phyloP scores from a whole-genome alignment of 2,888 invertebrate genomes.

The Amphiduros pacificus region DNA sequence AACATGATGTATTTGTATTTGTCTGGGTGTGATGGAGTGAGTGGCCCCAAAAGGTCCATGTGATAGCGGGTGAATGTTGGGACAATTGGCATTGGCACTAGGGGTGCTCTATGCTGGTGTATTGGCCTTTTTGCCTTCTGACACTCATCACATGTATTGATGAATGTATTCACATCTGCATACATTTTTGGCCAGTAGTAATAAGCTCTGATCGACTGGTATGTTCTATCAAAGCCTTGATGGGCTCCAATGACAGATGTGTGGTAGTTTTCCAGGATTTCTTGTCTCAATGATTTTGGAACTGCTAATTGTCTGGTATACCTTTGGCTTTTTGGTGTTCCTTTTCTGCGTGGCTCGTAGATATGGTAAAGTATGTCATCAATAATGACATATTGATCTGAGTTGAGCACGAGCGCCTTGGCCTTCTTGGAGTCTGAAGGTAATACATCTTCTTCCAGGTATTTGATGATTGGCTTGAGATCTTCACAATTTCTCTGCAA shows the following conservation, averaged over 20 bases:
- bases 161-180: conserved; percentile 19
- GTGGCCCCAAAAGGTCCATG: conserved; percentile 29
- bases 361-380: conserved; percentile 5
- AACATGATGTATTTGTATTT: conserved; percentile 68
- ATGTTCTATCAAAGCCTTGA: conserved; percentile 19
- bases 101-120: conserved; percentile 17
- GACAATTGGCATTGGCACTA: conserved; percentile 22
- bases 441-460: neutral
- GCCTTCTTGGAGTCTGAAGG: neutral
- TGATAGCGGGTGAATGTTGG: conserved; percentile 22
- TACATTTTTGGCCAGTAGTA: conserved; percentile 27
- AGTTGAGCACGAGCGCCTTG: neutral
- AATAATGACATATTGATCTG: neutral
- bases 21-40: conserved; percentile 21
- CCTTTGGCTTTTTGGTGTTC: neutral
- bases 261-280: no score
- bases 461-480: neutral
- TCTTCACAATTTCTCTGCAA: neutral
- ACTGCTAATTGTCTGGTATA: neutral
- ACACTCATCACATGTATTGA: conserved; percentile 28
- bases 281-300: neutral
- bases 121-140: conserved; percentile 23
- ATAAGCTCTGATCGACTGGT: conserved; percentile 9
- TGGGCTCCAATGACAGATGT: conserved; percentile 14
- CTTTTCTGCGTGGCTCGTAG: neutral